Conservation (phyloP, 2,888 invertebrate species). For the Thumatha senex region DNA sequence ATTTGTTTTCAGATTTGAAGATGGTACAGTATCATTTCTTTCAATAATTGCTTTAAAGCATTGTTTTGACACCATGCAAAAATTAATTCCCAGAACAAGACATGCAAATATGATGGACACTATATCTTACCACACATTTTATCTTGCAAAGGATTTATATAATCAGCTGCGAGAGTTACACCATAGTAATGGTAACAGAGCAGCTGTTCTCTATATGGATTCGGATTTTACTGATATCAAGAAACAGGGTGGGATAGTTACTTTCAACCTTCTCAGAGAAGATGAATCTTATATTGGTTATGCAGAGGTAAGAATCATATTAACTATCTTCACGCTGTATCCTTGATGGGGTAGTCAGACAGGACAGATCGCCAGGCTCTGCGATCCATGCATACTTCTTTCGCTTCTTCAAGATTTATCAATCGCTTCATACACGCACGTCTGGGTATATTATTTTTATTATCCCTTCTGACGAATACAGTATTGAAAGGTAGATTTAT, state of each 20-base stretch:
- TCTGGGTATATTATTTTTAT: too few species aligned
- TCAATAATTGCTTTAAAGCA: slow-evolving; percentile 91
- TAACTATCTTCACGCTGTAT: too few species aligned
- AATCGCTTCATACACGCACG: too few species aligned
- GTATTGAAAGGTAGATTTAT: too few species aligned
- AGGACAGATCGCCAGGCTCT: too few species aligned
- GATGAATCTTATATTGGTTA: slow-evolving; percentile 94
- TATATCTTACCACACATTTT: slow-evolving; percentile 89
- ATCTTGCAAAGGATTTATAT: slow-evolving; percentile 89
- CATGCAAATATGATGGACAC: slow-evolving; percentile 80
- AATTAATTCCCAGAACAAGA: slow-evolving; percentile 82
- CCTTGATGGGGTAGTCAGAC: too few species aligned
- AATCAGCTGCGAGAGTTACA: slow-evolving; percentile 83
- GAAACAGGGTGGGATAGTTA: slow-evolving; percentile 93
- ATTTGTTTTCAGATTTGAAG: slow-evolving; percentile 90
- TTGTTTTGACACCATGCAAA: slow-evolving; percentile 90
- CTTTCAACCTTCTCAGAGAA: slow-evolving; percentile 92
- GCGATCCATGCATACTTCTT: too few species aligned
- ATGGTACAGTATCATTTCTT: slow-evolving; percentile 95
- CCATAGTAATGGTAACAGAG: slow-evolving; percentile 89
- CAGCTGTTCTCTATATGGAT: slow-evolving; percentile 89
- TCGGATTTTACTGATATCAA: slow-evolving; percentile 84
- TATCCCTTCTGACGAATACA: too few species aligned
- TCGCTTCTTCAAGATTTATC: too few species aligned
- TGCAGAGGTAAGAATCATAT: slow-evolving; percentile 86